Base-by-base conservation (phyloP, 2,888 invertebrate genomes). In the Ichneumoninae sp. region DNA sequence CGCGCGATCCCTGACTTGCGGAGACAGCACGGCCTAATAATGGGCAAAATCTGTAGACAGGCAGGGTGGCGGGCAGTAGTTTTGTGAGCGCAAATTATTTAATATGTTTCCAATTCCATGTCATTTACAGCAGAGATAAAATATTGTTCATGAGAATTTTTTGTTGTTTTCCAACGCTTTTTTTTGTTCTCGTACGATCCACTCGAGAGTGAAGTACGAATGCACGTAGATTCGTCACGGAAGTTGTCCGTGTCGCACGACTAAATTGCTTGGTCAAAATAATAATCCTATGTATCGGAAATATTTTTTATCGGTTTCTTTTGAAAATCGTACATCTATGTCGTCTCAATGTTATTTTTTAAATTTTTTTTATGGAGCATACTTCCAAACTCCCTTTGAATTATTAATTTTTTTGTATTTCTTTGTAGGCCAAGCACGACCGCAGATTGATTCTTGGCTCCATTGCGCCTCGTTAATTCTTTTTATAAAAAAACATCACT, bases 71-170 rank as follows among this genome's bases (percentile, higher is more conserved):
- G 90, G 90, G 88, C 91, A 92, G 90, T 92, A 91, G 89, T 74
- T 83, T 85, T 77, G 83, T 92, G 90, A 91, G 90, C 91, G 92
- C 91, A 92, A 92, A 90, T 91, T 90, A 89, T 92, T 92, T 92
- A 92, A 91, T 92, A 88, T 89, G 87, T 89, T 89, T 91, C 88
- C 89, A 91, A 89, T 91, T 89, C 87, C 88, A 91, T 88, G 88
- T 83, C 83, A 86, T 86, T 87, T 87, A 87, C 87, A 87, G 84
- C 76, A 85, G 83, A 85, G 83, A 85, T 86, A 74, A 87, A 85
- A 81, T 85, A 86, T 84, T 82, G 82, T 85, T 69, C 73, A 63
- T 74, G 71, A 69, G 66, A 68, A 76, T 69, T 63, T 79, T 69
- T 77, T 68, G 60, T 66, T 78, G 30, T 4, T 84, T 52, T 60